phyloP scores from a whole-genome alignment of 2,888 invertebrate species.

The Fissipunctia ypsillon region DNA sequence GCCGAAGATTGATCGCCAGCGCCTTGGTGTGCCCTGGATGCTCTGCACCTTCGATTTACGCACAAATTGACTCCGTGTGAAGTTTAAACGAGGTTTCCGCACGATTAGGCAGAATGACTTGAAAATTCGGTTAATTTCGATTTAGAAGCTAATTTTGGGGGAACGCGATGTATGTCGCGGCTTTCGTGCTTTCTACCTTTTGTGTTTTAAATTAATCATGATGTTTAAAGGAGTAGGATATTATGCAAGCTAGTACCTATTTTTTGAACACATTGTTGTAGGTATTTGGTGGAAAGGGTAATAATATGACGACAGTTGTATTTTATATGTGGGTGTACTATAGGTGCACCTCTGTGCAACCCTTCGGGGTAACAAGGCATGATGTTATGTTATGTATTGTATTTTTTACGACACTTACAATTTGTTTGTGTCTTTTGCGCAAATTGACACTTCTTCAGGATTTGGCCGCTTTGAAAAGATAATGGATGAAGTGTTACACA shows the following conservation, averaged over 20 bases:
- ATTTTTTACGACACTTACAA: neutral
- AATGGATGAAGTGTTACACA: neutral
- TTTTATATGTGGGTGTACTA: too few relatives aligned
- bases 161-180: conserved; percentile 23
- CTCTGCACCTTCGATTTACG: conserved; percentile 71
- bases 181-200: conserved; percentile 11
- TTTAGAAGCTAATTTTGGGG: conserved; percentile 44
- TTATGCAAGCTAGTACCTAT: neutral
- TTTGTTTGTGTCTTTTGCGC: neutral
- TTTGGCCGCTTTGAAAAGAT: neutral
- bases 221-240: neutral
- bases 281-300: neutral
- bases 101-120: conserved; percentile 56
- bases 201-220: conserved; percentile 9
- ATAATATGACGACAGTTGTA: neutral
- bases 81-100: conserved; percentile 66
- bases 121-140: conserved; percentile 63
- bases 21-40: conserved; percentile 66
- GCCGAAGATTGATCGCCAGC: conserved; percentile 78
- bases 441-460: neutral
- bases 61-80: conserved; percentile 71
- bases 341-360: too few relatives aligned
- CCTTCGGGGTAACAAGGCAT: too few relatives aligned
- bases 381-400: too few relatives aligned
- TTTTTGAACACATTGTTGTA: neutral